Percentiles rank a stretch among this genome's conserved stretches.
Evolutionary conservation across 2,113 vertebrate genomes (phyloP).

Genomic region (Corythaeola cristata): DNA sequence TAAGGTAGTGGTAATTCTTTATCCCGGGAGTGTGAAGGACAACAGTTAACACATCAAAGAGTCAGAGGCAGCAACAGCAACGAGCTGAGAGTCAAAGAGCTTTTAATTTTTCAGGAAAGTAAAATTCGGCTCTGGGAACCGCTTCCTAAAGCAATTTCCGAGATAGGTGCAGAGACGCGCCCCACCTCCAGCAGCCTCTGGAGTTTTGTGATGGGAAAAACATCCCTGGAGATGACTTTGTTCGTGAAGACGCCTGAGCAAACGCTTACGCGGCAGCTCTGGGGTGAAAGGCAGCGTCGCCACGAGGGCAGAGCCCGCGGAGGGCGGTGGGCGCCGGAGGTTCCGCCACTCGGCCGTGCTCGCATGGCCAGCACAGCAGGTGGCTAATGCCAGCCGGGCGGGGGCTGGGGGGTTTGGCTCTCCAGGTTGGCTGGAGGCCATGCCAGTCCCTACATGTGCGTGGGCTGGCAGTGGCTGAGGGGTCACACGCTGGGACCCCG

Average conservation of each 20-base stretch:
- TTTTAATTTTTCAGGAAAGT: constrained; percentile 30
- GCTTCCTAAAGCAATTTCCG: neutral
- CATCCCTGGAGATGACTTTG: neutral
- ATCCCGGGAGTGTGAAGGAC: constrained; percentile 71
- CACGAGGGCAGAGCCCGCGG: no score
- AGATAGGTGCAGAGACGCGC: rapidly evolving
- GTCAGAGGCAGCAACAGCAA: constrained; percentile 25
- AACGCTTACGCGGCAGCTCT: rapidly evolving
- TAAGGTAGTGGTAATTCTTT: constrained; percentile 77
- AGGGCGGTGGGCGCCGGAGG: no score
- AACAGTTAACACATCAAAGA: constrained; percentile 73
- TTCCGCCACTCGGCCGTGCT: no score
- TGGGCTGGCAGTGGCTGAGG: neutral
- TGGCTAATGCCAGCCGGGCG: no score
- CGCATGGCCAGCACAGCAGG: no score
- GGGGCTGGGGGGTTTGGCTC: no score
- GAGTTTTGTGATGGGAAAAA: neutral
- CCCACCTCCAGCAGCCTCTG: neutral
- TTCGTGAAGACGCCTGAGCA: neutral
- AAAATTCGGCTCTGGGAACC: neutral
- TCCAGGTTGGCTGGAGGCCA: no score
- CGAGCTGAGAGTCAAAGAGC: constrained; percentile 10
- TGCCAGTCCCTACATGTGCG: rapidly evolving
- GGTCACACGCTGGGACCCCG: rapidly evolving
- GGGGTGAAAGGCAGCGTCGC: rapidly evolving